Base-by-base conservation (phyloP, 64 coral and sea anemone species). In the Platygyra sinensis region DNA sequence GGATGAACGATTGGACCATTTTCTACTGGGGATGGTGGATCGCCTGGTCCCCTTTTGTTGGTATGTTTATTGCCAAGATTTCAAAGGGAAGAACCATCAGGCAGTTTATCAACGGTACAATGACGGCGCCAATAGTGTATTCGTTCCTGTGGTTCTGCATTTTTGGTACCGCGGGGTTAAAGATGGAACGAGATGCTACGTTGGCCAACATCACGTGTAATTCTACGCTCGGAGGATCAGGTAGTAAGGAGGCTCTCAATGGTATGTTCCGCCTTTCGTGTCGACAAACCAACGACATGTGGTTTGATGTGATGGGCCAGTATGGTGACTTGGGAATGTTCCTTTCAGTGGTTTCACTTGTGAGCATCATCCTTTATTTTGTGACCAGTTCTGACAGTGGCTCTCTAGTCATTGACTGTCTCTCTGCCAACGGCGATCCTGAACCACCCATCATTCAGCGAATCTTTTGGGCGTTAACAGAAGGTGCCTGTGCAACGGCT, bases 11-110 rank as follows among this genome's bases (percentile, higher is more conserved):
- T n/a, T 92, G 90, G 90, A 92, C 90, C 18, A 77, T 92, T 17
- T 92, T 92, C 83, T 92, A 92, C 75, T 92, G 90, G 90, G 90
- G 90, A 1, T 92, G 90, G 90, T 92, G 90, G 90, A 92, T 92
- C 61, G 90, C 90, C 2, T 92, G 90, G 90, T 63, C 90, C 19
- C 90, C 90, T 61, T 77, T 92, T 31, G 83, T 92, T 3, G 90
- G 90, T 0, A 87, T 87, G 30, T 92, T 92, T 46, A 87, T 92
- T 25, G 90, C 90, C n/a, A 86, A 73, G 29, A 92, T 92, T 31
- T 92, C 90, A 76, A 62, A 76, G 18, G 90, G 90, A 30, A 75
- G 90, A 31, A 92, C 74, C 60, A 92, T 92, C 59, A 76, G 83
- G 60, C 27, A 76, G n/a, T 92, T 92, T 32, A 87, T 92, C 28